Evolutionary conservation across 2,888 invertebrate species (phyloP).

Genomic region (Cheilosia variabilis): DNA sequence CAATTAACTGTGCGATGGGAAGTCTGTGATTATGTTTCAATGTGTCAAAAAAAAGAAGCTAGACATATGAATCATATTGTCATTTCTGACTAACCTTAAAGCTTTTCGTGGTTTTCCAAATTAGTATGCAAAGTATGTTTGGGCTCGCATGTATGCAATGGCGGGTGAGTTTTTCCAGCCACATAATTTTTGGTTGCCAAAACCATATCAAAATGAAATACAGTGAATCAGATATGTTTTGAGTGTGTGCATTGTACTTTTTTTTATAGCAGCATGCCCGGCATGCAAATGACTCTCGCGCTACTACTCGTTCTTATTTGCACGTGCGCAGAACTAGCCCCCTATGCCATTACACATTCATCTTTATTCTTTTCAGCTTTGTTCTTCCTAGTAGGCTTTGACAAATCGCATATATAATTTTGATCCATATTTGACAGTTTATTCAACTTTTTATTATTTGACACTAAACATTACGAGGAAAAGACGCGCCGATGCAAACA

Average conservation of each 20-base stretch:
- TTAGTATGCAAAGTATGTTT: constrained; percentile 60
- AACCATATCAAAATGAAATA: not conserved
- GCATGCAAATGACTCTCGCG: too few relatives aligned
- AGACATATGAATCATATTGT: constrained; percentile 45
- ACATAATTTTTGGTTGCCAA: not conserved
- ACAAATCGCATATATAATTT: too few relatives aligned
- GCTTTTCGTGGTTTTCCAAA: constrained; percentile 39
- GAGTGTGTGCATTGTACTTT: not conserved
- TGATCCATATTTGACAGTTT: too few relatives aligned
- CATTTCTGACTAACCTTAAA: constrained; percentile 52
- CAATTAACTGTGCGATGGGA: constrained; percentile 49
- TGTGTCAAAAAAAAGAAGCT: constrained; percentile 19
- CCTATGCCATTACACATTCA: too few relatives aligned
- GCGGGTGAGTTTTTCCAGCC: not conserved
- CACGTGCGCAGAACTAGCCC: too few relatives aligned
- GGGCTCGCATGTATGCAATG: constrained; percentile 26
- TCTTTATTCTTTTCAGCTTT: too few relatives aligned
- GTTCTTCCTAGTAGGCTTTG: too few relatives aligned
- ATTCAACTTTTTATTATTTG: too few relatives aligned
- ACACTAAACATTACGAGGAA: too few relatives aligned
- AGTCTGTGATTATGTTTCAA: constrained; percentile 34
- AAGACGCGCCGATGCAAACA: too few relatives aligned
- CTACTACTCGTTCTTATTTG: too few relatives aligned
- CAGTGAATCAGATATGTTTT: constrained; percentile 27
- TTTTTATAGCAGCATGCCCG: too few relatives aligned